phyloP scores from a whole-genome alignment of 1,140 invertebrate species.

The Drosophila paulistorum region DNA sequence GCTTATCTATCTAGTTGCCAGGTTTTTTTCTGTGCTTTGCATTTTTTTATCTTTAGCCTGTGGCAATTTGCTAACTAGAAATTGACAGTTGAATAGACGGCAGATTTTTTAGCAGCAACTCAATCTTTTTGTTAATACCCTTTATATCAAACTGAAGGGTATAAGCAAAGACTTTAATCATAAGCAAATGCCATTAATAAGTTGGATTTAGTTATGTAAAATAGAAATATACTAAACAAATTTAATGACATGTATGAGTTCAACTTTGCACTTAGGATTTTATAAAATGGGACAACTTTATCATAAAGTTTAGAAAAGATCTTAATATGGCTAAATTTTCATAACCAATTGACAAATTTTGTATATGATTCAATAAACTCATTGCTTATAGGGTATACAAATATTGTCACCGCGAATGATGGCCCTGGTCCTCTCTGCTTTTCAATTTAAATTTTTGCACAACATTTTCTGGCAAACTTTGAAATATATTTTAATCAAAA shows the following conservation, averaged over 20 bases:
- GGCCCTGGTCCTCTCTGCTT: neutral
- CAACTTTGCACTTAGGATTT: no score
- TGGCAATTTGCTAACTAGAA: slow-evolving; percentile 57
- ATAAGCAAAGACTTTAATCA: neutral
- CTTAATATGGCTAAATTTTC: no score
- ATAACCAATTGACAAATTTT: no score
- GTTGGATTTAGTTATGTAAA: no score
- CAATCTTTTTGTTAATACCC: neutral
- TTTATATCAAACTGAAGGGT: neutral
- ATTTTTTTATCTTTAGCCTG: slow-evolving; percentile 33
- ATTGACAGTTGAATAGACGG: slow-evolving; percentile 62
- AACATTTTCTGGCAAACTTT: slow-evolving; percentile 8
- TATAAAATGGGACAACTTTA: no score
- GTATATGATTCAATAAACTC: no score
- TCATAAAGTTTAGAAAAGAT: neutral
- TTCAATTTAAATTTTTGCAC: slow-evolving; percentile 25
- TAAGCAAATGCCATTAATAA: no score
- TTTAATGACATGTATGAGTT: no score
- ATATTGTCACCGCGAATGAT: no score
- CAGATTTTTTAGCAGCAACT: neutral
- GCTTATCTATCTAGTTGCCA: slow-evolving; percentile 23
- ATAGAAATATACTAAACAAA: no score
- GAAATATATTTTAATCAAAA: slow-evolving; percentile 54
- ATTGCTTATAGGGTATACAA: no score
- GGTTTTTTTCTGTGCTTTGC: slow-evolving; percentile 33